These are phyloP conservation scores for Chymomyza procnemis DNA, from an alignment of 2,888 invertebrate genomes.

Conservation along the genomic window DNA sequence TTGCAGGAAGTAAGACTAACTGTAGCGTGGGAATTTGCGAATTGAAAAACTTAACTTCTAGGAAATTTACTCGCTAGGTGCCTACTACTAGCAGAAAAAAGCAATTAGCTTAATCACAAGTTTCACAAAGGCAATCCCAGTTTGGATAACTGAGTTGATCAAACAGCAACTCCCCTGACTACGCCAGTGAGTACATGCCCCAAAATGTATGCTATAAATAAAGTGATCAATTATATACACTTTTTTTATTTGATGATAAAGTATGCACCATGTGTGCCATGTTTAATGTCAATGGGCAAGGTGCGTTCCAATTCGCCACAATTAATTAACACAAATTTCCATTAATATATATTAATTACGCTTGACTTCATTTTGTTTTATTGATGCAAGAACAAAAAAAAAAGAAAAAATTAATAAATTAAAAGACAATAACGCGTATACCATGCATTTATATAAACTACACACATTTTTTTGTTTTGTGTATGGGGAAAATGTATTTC, in stretches of 20 bases:
- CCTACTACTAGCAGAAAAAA: too few relatives aligned
- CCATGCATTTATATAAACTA: background rate
- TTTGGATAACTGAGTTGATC: too few relatives aligned
- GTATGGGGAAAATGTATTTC: background rate
- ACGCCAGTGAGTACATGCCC: background rate
- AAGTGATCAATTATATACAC: background rate
- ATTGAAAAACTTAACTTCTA: too few relatives aligned
- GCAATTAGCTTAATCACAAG: too few relatives aligned
- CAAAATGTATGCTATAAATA: conserved; percentile 25
- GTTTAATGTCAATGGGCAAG: background rate
- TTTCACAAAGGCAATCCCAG: too few relatives aligned
- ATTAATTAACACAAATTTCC: conserved; percentile 76
- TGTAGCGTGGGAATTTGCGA: too few relatives aligned
- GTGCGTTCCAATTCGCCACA: conserved; percentile 36
- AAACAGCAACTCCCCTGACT: too few relatives aligned
- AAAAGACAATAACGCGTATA: too few relatives aligned
- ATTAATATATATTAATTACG: conserved; percentile 70
- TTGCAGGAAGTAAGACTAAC: background rate
- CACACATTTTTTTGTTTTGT: background rate
- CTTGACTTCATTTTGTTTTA: conserved; percentile 59
- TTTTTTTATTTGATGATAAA: background rate
- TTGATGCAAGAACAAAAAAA: conserved; percentile 39
- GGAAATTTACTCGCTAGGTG: too few relatives aligned
- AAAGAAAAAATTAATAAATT: conserved; percentile 15
- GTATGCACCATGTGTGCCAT: background rate